Evolutionary conservation across 53 echinoderm and acorn worm genomes (phyloP).

Genomic region (Holothuria scabra): DNA sequence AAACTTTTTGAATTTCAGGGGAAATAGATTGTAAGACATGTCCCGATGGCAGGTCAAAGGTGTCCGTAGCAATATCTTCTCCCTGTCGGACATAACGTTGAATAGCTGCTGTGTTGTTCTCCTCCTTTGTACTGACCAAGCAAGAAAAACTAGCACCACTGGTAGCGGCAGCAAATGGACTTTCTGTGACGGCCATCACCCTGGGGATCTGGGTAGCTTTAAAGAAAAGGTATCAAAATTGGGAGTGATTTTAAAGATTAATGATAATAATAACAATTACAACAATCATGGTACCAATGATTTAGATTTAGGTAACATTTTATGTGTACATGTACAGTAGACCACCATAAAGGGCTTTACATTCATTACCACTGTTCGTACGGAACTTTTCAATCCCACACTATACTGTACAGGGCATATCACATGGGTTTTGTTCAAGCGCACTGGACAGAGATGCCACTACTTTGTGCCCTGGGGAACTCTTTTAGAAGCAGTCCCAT

Average conservation of each 20-base stretch:
- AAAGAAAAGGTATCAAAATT: not conserved
- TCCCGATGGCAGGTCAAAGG: constrained; percentile 6
- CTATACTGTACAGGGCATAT: no score
- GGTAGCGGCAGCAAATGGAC: constrained; percentile 4
- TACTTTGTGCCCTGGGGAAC: no score
- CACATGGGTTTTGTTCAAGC: no score
- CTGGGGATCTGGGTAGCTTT: not conserved
- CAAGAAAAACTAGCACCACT: constrained; percentile 34
- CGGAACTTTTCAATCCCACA: no score
- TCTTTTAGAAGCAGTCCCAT: no score
- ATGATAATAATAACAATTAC: not conserved
- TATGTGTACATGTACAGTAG: no score
- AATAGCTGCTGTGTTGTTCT: constrained; percentile 1
- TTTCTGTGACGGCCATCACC: constrained; percentile 25
- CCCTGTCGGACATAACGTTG: constrained; percentile 40
- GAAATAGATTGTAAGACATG: not conserved
- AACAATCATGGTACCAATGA: no score
- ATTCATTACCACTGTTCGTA: no score
- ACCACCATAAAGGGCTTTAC: no score
- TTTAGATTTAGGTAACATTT: no score
- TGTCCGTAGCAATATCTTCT: not conserved
- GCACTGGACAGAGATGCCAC: no score
- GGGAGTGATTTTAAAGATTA: not conserved
- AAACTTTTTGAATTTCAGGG: not conserved
- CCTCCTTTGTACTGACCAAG: constrained; percentile 4